Base-by-base conservation (phyloP, 1,140 invertebrate genomes). In the Hyles vespertilio region DNA sequence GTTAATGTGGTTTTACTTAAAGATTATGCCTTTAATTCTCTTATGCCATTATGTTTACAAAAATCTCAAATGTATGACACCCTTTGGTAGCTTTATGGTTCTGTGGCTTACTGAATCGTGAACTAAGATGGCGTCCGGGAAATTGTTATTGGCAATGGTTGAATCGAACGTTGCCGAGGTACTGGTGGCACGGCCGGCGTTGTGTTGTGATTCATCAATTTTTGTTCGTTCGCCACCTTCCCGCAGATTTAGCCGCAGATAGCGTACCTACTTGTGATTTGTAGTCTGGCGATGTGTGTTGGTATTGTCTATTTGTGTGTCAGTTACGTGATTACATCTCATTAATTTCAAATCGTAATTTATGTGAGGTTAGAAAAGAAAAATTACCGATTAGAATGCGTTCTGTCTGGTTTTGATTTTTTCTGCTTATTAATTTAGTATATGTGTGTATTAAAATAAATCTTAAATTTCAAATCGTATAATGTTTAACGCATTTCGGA, bases 51-150 rank as follows among this genome's bases (percentile, higher is more conserved):
- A 1, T 22, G 1, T 22, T 22, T 22, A 22, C n/a, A 22, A 22
- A 22, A 22, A 2, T 22, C 22, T 2, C 22, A 9, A 5, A 52
- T 9, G 51, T 45, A 55, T 55, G 3, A 46, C 32, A 32, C 12
- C 22, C 22, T 9, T 12, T 34, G 8, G 11, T 51, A 54, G 46
- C 49, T 70, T 62, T 61, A 61, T 67, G 56, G 57, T 56, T 65
- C 65, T 62, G 46, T 59, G 63, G 67, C 48, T 65, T 67, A 70
- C 59, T 74, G 63, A 74, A 71, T 72, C 70, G 68, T 74, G 69
- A 75, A 74, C 74, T 63, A 77, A 77, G 70, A 77, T 73, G 73
- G 75, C 70, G 71, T 58, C 67, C 71, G 68, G 71, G 69, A 74
- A 74, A 77, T 73, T 69, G 69, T 71, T 71, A 72, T 74, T 78